phyloP scores from a whole-genome alignment of 2,888 invertebrate genomes.

The Watsonalla binaria region DNA sequence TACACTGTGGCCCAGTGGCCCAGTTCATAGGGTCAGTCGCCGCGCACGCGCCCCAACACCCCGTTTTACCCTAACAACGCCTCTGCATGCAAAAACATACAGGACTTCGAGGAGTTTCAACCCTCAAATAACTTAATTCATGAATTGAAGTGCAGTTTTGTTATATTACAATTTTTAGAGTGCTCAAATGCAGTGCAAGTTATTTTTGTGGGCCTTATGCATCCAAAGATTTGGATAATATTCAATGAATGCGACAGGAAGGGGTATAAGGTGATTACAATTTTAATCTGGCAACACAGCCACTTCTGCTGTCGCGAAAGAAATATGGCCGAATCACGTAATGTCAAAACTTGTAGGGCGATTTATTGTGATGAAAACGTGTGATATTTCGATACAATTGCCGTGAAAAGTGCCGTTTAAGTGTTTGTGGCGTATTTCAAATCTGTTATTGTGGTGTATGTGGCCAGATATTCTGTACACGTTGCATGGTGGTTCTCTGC shows the following conservation, averaged over 20 bases:
- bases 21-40: conserved; percentile 35
- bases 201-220: too few relatives aligned
- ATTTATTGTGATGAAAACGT: conserved; percentile 55
- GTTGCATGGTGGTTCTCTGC: conserved; percentile 37
- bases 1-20: conserved; percentile 67
- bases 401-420: conserved; percentile 23
- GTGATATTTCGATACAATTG: conserved; percentile 44
- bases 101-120: not conserved
- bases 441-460: conserved; percentile 27
- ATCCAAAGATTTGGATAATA: not conserved
- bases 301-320: conserved; percentile 56
- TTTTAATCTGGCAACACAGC: conserved; percentile 45
- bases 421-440: conserved; percentile 46
- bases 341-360: conserved; percentile 66
- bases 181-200: too few relatives aligned
- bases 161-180: too few relatives aligned
- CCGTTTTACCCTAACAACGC: not conserved
- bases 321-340: conserved; percentile 69
- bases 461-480: conserved; percentile 22
- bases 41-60: conserved; percentile 49
- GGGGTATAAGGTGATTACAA: conserved; percentile 5
- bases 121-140: not conserved
- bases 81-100: not conserved
- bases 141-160: not conserved
- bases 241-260: not conserved